Conservation (phyloP, 2,888 invertebrate species). For the Diarsia mendica region DNA sequence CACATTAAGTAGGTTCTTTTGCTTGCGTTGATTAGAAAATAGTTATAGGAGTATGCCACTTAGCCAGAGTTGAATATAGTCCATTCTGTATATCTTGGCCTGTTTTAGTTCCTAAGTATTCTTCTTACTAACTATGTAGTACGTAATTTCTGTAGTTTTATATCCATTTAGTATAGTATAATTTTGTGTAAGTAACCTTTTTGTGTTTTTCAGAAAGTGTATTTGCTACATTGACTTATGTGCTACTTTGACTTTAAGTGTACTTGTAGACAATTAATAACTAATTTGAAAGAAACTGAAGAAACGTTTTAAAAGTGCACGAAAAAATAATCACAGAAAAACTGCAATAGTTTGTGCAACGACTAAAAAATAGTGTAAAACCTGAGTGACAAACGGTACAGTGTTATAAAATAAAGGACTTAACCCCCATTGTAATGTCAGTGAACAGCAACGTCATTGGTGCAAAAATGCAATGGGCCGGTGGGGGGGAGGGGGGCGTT, state of each 20-base stretch:
- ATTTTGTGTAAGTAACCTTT: constrained; percentile 9
- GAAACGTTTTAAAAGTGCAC: constrained; percentile 34
- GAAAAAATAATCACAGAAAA: constrained; percentile 7
- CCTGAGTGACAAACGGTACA: constrained; percentile 50
- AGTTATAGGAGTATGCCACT: constrained; percentile 15
- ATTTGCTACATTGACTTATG: background rate
- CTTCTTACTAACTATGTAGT: constrained; percentile 13
- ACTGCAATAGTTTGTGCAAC: constrained; percentile 5
- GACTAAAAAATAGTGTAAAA: constrained; percentile 39
- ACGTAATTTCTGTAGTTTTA: constrained; percentile 8
- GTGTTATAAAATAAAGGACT: constrained; percentile 63
- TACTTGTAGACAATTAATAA: constrained; percentile 6
- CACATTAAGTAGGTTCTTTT: constrained; percentile 35
- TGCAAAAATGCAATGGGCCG: constrained; percentile 85
- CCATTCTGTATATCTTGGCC: background rate
- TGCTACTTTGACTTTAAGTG: constrained; percentile 27
- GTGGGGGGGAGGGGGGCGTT: constrained; percentile 77
- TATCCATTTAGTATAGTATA: constrained; percentile 8
- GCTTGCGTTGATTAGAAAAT: constrained; percentile 33
- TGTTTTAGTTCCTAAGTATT: constrained; percentile 7
- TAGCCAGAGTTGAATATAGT: background rate
- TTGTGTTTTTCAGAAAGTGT: constrained; percentile 52
- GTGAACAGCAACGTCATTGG: constrained; percentile 78
- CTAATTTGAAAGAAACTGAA: background rate
- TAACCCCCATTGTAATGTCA: constrained; percentile 78